Base-by-base conservation (phyloP, 2,888 invertebrate genomes). In the Horisme vitalbata region DNA sequence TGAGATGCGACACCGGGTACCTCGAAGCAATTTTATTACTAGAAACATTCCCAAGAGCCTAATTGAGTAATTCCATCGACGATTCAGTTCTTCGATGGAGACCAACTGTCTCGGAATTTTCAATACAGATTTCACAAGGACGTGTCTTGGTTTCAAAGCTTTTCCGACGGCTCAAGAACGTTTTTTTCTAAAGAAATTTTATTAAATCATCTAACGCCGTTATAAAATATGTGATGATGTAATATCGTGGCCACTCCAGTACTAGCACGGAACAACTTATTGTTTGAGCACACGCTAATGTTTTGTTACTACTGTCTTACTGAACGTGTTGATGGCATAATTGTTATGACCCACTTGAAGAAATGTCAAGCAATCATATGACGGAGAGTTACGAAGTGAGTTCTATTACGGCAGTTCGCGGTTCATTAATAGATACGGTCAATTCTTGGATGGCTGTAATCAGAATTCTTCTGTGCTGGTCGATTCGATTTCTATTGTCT, bases 11-110 rank as follows among this genome's bases (percentile, higher is more conserved):
- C 33, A 39, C 33, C 12, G 30, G 14, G 31, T 21, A 41, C 21
- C 20, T 32, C 30, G 41, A 43, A 23, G 18, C 5, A 43, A 43
- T 45, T 31, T 32, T 18, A 35, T 52, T 35, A 38, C 26, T 4
- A 60, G 56, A 51, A 55, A 63, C 55, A 55, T 46, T 59, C 52
- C 46, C 54, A 48, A 54, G 33, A 51, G 52, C 56, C 61, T 72
- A 71, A 76, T 75, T 68, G 57, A 61, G 64, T 59, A 55, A 68
- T 65, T 63, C 58, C 55, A 60, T 51, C 43, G 61, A 53, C 59
- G 71, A 71, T 62, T 71, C 59, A 65, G 71, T 72, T 72, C 9
- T 13, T 31, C 18, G 18, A 31, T 31, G 10, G 18, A 27, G 27
- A 9, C 15, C 31, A 3, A 9, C 50, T 59, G 55, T 56, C 12